Conservation (phyloP, 1,140 invertebrate genomes). For the Heliconius nattereri region DNA sequence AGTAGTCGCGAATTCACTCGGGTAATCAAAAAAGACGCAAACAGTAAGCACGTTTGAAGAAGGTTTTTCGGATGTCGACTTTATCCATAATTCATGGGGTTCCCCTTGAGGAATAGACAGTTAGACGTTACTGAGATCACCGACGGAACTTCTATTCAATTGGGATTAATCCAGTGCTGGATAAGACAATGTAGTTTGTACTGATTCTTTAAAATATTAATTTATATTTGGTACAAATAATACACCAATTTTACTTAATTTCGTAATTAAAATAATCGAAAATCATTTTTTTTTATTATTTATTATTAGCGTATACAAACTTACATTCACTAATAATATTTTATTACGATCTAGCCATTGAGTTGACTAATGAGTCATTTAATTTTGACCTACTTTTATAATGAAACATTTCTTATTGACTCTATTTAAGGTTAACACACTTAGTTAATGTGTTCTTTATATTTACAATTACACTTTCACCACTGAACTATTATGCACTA, state of each 20-base stretch:
- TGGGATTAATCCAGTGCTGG: conserved; percentile 38
- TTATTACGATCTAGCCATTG: too few species aligned
- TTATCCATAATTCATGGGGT: conserved; percentile 54
- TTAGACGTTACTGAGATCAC: conserved; percentile 49
- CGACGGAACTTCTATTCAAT: conserved; percentile 40
- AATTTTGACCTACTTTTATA: too few species aligned
- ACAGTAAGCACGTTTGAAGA: conserved; percentile 33
- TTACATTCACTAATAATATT: too few species aligned
- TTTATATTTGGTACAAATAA: neutral
- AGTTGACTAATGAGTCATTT: too few species aligned
- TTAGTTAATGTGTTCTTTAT: too few species aligned
- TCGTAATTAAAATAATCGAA: neutral
- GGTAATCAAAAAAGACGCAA: conserved; percentile 40
- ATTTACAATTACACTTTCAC: too few species aligned
- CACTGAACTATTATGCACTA: too few species aligned
- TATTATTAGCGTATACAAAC: too few species aligned
- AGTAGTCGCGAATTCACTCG: conserved; percentile 33
- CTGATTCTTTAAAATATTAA: neutral
- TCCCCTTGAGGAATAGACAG: conserved; percentile 48
- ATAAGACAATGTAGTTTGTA: conserved; percentile 16
- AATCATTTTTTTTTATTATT: too few species aligned
- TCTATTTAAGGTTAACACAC: too few species aligned
- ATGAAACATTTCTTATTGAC: too few species aligned
- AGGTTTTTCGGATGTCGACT: conserved; percentile 45
- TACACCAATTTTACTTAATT: neutral